Base-by-base conservation (phyloP, 2,888 invertebrate genomes). In the Limnephilus auricula region DNA sequence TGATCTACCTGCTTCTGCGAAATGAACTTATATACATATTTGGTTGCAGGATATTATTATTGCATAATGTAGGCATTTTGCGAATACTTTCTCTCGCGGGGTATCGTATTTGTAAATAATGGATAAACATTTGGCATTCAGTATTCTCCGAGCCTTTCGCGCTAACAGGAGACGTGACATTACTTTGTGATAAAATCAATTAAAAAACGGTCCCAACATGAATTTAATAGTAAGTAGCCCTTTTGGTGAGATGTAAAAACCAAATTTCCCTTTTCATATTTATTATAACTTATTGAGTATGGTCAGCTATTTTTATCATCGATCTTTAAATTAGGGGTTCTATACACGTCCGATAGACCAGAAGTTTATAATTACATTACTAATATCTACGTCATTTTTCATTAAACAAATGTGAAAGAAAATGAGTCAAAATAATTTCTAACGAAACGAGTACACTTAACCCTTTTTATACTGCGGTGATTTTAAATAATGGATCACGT, bases 81-180 rank as follows among this genome's bases (percentile, higher is more conserved):
- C 84, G 40, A 85, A 85, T 40, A 85, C 84, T 85, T 85, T 85
- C 84, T 85, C 84, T 85, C n/a, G n/a, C 12, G 84, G 84, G 84
- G 84, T 85, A 37, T 85, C 40, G 40, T 40, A 40, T 40, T n/a
- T 25, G 84, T 85, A 45, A 85, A 85, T 85, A 85, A 85, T 85
- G 84, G n/a, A 85, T 30, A 32, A 40, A 85, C 84, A 40, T 45
- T 40, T 40, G 40, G 13, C 40, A 45, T n/a, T 85, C 84, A 85
- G 84, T 85, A 15, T 85, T 34, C 40, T 30, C 30, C 45, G 40
- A 85, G 45, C 30, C 84, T 80, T 80, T 80, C 82, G 15, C n/a
- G n/a, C n/a, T 85, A 40, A 15, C 84, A 45, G 84, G 84, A 45
- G 40, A 40, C 84, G 65, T 65, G 25, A 65, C 65, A 25, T 65